Base-by-base conservation (phyloP, 1,140 invertebrate genomes). In the Scylla paramamosain region DNA sequence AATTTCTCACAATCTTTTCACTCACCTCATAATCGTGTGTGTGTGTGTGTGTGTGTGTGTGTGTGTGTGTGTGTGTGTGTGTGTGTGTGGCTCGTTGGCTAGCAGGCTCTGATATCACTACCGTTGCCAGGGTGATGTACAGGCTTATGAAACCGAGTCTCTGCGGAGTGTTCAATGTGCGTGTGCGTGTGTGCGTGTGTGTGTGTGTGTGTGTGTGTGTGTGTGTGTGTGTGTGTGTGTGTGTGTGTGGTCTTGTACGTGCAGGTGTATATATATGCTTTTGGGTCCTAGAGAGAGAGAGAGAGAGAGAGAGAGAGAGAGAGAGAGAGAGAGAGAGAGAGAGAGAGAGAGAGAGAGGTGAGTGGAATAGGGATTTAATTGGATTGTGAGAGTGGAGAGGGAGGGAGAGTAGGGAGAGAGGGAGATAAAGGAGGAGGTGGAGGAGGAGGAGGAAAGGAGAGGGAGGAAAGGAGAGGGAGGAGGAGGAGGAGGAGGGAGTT, bases 121-220 rank as follows among this genome's bases (percentile, higher is more conserved):
- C 52, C 52, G 52, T 59, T 59, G 52, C 52, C 52, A 59, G 52
- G 52, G 52, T 59, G 52, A 59, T 59, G 3, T 59, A 59, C 12
- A 59, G 52, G 52, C 52, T 59, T 59, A 59, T 59, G 52, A 59
- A 59, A 59, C 52, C 52, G 52, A 59, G 52, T 59, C 52, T 59
- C 52, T 59, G 52, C 10, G 10, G 52, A 59, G 86, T 87, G 86
- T 87, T 31, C 45, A 45, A 29, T 39, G 86, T 87, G 86, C 31
- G 86, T 32, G 86, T 87, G 86, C 31, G n/a, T 32, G 86, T 87
- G 86, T 39, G 86, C 32, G 86, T 39, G 86, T 32, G 86, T 39
- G 86, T 87, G 86, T 39, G 86, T 87, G 86, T 25, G 86, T 87
- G n/a, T 87, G 86, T 87, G 31, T 87, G 86, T 87, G 31, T 39